Base-by-base conservation (phyloP, 30 jellyfish, hydroid and myxozoan species). In the Phacellophora camtschatica region DNA sequence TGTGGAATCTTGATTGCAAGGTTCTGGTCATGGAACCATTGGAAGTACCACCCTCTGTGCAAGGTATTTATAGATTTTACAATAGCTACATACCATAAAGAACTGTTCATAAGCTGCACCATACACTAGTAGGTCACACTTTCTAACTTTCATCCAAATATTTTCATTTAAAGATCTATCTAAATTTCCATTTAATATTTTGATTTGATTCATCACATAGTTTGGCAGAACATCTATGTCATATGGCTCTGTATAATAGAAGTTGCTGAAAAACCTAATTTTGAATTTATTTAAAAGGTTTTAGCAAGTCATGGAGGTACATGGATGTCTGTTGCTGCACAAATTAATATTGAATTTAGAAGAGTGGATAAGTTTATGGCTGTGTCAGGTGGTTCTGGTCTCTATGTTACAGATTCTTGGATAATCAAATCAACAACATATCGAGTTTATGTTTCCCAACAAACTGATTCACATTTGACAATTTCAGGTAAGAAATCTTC, bases 391-490 rank as follows among this genome's bases (percentile, higher is more conserved):
- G 96, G 97, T 7, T 79, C 94, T 19, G 73, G 96, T 51, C 61
- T 92, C 16, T 92, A 92, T 66, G 96, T 92, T 37, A 92, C 98
- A 16, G 96, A 92, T 41, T 92, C 98, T 1, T 92, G 98, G 98
- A 92, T 92, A 9, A 66, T 92, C 4, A 85, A 92, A 53, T 68
- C 96, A 43, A 54, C 85, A 43, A 61, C 96, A 0, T 92, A 92
- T 63, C 42, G 69, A 24, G 93, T 86, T 49, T 27, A 77, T 70
- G 28, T 92, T 35, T 78, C 96, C 16, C 96, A 86, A 34, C 98
- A 92, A 54, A 79, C 97, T 8, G 97, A 86, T 79, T 61, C 98
- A 6, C 98, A 92, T 78, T 62, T 92, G 25, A 28, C 96, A 3
- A 58, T 90, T 20, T 66, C 90, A 27, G 78, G 90, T 78, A 78